Conservation (phyloP, 2,888 invertebrate genomes). For the Microctonus brassicae region DNA sequence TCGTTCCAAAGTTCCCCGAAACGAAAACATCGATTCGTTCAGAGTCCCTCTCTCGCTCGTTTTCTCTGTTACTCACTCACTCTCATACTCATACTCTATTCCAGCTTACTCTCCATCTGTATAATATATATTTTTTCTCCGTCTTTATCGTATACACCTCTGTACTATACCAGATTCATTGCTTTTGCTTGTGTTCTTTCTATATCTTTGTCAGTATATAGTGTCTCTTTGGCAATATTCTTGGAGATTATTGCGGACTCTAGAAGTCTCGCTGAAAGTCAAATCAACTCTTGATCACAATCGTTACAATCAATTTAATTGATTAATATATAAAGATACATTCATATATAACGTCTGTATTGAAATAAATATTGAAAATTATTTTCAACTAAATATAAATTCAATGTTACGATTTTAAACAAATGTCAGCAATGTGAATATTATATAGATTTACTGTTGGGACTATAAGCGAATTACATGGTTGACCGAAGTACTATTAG, state of each 20-base stretch:
- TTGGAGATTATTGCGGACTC: constrained; percentile 22
- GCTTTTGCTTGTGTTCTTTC: not conserved
- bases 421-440: no score
- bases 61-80: no score
- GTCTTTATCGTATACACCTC: not conserved
- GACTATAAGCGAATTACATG: not conserved
- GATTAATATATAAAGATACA: not conserved
- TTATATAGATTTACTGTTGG: no score
- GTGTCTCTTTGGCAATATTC: constrained; percentile 30
- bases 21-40: constrained; percentile 41
- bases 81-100: not conserved
- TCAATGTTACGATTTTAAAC: not conserved
- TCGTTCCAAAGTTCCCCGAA: constrained; percentile 40
- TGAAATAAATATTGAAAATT: not conserved
- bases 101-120: constrained; percentile 10
- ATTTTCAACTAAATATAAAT: not conserved
- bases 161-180: not conserved
- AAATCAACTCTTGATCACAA: constrained; percentile 10
- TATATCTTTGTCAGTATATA: constrained; percentile 21
- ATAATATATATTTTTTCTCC: not conserved
- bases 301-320: constrained; percentile 5
- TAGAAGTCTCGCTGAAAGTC: constrained; percentile 10
- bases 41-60: constrained; percentile 23
- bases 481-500: no score
- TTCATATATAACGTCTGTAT: not conserved